Percentiles rank a stretch among this genome's conserved stretches.
Evolutionary conservation across 2,888 invertebrate species (phyloP).

Genomic region (Sesia apiformis): DNA sequence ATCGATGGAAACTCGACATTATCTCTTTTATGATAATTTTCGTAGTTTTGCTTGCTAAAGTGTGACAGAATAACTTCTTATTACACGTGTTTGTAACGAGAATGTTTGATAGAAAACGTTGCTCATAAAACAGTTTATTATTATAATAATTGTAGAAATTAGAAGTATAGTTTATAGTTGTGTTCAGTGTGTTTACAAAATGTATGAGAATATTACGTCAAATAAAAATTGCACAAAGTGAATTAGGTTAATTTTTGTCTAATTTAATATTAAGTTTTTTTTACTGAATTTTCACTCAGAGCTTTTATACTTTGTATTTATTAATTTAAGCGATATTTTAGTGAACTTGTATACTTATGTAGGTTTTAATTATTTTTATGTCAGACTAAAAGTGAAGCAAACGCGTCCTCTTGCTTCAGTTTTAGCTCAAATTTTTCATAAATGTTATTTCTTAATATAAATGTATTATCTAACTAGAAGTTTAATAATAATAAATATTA

Average conservation of each 20-base stretch:
- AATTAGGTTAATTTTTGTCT: slow-evolving; percentile 3
- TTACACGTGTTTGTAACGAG: slow-evolving; percentile 40
- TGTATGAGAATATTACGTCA: background rate
- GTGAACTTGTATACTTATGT: background rate
- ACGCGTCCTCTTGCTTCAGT: slow-evolving; percentile 13
- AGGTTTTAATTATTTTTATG: background rate
- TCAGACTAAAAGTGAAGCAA: slow-evolving; percentile 9
- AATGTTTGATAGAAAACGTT: slow-evolving; percentile 24
- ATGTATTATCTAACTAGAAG: background rate
- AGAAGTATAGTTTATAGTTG: background rate
- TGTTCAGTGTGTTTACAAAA: background rate
- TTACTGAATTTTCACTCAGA: slow-evolving; percentile 11
- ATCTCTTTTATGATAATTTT: slow-evolving; percentile 31
- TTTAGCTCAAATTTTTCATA: slow-evolving; percentile 1
- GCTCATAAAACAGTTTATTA: background rate
- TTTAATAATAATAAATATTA: too few relatives aligned
- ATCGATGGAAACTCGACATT: slow-evolving; percentile 27
- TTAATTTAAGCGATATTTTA: background rate
- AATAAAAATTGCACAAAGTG: slow-evolving; percentile 55
- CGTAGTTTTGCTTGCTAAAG: slow-evolving; percentile 23
- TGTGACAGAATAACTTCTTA: slow-evolving; percentile 28
- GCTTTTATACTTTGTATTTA: slow-evolving; percentile 8
- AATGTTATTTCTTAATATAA: background rate
- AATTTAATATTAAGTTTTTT: slow-evolving; percentile 4
- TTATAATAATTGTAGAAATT: background rate